These are phyloP conservation scores for Antigone vipio DNA, from an alignment of 2,113 vertebrate species.

Conservation along the genomic window DNA sequence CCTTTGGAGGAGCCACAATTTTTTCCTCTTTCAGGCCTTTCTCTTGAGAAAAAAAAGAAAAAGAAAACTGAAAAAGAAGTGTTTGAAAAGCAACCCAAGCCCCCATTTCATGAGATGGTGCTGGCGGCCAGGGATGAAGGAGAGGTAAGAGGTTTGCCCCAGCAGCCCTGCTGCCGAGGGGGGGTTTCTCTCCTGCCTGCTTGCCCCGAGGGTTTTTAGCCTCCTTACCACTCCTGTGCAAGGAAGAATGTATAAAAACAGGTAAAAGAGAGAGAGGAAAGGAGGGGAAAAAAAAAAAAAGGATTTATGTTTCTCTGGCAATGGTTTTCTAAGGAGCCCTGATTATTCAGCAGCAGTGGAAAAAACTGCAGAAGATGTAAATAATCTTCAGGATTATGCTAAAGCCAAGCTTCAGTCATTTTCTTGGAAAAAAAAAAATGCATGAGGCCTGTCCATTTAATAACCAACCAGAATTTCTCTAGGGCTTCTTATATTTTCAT, in stretches of 20 bases:
- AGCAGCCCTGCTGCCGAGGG: no score
- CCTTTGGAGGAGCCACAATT: not conserved
- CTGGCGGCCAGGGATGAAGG: not conserved
- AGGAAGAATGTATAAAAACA: not conserved
- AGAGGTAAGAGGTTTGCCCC: not conserved
- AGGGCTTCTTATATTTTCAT: constrained; percentile 38
- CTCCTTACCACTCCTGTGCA: not conserved
- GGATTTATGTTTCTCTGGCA: not conserved
- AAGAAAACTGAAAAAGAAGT: not conserved
- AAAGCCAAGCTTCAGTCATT: constrained; percentile 47
- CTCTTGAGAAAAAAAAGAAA: not conserved
- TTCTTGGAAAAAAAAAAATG: not conserved
- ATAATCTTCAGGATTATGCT: constrained; percentile 43
- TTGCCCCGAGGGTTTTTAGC: not conserved
- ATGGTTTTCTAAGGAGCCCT: not conserved
- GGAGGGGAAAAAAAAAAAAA: fast-evolving
- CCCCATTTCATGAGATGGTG: not conserved
- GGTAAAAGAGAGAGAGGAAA: not conserved
- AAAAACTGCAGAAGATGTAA: constrained; percentile 39
- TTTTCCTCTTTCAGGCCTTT: not conserved
- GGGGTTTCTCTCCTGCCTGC: not conserved
- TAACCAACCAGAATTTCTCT: constrained; percentile 41
- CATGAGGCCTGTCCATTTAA: not conserved
- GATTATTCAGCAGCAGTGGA: constrained; percentile 35
- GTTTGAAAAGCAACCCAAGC: not conserved